Evolutionary conservation across 2,797 vertebrate species (phyloP).

Genomic region (Enteromius radiatus): DNA sequence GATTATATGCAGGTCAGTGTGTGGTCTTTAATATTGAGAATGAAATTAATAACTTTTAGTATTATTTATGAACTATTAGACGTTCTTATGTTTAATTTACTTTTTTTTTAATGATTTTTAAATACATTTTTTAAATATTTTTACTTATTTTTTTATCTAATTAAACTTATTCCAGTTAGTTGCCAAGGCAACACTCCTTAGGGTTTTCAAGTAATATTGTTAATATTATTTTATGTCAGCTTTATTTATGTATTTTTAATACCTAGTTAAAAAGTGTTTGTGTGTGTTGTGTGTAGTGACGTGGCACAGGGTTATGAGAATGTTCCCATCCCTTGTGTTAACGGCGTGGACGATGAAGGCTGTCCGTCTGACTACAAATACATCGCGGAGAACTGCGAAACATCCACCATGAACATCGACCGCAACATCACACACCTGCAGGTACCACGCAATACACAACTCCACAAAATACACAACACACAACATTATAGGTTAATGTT

Average conservation of each 20-base stretch:
- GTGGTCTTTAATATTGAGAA: background rate
- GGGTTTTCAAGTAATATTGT: background rate
- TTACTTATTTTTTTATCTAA: background rate
- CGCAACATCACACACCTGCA: conserved; percentile 94
- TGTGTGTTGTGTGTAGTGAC: conserved; percentile 74
- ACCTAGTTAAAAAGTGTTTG: background rate
- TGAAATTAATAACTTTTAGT: background rate
- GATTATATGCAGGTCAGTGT: conserved; percentile 86
- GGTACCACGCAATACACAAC: conserved; percentile 64
- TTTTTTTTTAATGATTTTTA: background rate
- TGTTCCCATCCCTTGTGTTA: conserved; percentile 92
- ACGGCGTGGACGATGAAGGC: conserved; percentile 88
- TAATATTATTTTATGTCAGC: background rate
- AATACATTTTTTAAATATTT: background rate
- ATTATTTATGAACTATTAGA: background rate
- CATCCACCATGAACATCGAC: conserved; percentile 95
- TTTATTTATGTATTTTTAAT: background rate
- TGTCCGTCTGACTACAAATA: conserved; percentile 94
- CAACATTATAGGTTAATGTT: background rate
- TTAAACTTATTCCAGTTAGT: background rate
- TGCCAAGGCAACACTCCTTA: background rate
- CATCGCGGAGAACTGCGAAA: conserved; percentile 94
- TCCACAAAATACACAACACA: background rate
- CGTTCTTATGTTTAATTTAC: background rate
- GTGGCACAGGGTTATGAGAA: conserved; percentile 93